These are phyloP conservation scores for Eupithecia pulchellata DNA, from an alignment of 2,888 invertebrate genomes.

Conservation along the genomic window DNA sequence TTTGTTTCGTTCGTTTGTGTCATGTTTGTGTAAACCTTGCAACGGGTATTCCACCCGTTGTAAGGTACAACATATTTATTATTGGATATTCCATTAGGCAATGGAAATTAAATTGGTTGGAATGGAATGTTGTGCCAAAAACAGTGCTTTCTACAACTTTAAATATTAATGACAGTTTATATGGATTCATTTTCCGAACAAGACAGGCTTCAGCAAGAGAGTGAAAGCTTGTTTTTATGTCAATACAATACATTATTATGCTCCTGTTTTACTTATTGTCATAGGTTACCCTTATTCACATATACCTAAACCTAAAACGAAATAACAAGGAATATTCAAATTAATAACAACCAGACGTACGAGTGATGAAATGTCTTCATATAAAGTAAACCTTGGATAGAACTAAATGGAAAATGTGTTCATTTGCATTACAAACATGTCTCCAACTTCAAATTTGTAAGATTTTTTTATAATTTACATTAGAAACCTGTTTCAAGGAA, in stretches of 20 bases:
- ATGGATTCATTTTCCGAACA: conserved; percentile 11
- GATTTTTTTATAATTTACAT: conserved; percentile 2
- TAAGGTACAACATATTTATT: no score
- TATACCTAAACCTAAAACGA: neutral
- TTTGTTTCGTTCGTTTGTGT: no score
- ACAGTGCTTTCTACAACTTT: no score
- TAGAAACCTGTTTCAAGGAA: neutral
- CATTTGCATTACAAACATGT: conserved; percentile 5
- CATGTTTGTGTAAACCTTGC: no score
- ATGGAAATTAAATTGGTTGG: no score
- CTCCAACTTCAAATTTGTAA: conserved; percentile 1
- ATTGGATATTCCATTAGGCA: no score
- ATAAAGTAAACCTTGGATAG: conserved; percentile 1
- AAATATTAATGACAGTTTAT: conserved; percentile 17
- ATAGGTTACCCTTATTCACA: conserved; percentile 6
- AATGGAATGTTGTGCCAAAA: no score
- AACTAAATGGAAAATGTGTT: neutral
- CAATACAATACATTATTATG: conserved; percentile 15
- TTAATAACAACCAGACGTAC: neutral
- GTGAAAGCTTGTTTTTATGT: conserved; percentile 20
- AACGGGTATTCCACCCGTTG: no score
- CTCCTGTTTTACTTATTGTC: conserved; percentile 21
- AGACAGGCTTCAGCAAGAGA: conserved; percentile 3
- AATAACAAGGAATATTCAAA: neutral
- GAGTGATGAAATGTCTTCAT: neutral